Evolutionary conservation across 2,113 vertebrate species (phyloP), one percentile per base, ranked within the genome.

Genomic region (Gasterosteus aculeatus): DNA sequence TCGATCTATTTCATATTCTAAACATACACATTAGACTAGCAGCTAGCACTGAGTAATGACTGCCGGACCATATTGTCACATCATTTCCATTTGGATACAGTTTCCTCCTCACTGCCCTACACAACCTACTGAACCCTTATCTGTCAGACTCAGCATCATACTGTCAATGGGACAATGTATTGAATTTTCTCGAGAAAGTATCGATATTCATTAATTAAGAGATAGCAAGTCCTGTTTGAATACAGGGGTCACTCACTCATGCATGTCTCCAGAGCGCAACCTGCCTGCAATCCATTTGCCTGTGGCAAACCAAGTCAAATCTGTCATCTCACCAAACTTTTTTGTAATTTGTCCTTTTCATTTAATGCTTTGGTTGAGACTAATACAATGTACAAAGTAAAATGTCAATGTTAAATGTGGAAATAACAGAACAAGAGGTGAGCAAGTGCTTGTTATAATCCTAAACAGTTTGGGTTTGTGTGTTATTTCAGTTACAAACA

Each of bases 241-340:
- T 69, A 69, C 63, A 67, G 38, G 42, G 78, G 66, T 76, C 57
- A 63, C 72, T 76, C 58, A 63, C 49, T 78, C 47, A 60, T 81
- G 87, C 87, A 89, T 88, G 82, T 79, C 15, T 38, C 51, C 6
- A 3, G 54, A 72, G 42, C 31, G 71, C 46, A 1, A 72, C 73
- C 16, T 75, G 78, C 72, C 63, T 83, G 70, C 66, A 56, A 15
- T 81, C 68, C 77, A 82, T 84, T 29, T 75, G 82, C 69, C 72
- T 77, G 60, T 49, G 18, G 35, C 49, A 33, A 46, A 33, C 35
- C 49, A 56, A 56, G 57, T 44, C 10, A 2, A 35, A 41, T 80
- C 61, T 54, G 35, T 69, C 22, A 60, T 60, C 53, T 69, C 61
- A 70, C 46, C 54, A 12, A 49, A 57, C 29, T 29, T 67, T 54